phyloP scores from a whole-genome alignment of 2,113 vertebrate genomes.

The Megaceryle torquata region DNA sequence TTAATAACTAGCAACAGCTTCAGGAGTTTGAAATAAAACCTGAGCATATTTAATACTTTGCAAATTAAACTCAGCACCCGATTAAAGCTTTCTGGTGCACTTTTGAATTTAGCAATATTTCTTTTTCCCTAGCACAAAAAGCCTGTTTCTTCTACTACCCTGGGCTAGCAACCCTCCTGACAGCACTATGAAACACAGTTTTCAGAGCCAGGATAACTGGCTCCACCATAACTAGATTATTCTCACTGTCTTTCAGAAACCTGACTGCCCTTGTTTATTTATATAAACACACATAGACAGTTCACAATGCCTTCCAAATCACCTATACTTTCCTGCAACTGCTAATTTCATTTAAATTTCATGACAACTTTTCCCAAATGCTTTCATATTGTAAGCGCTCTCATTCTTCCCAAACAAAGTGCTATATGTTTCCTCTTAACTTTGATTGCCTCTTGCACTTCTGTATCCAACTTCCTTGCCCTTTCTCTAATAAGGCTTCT shows the following conservation, averaged over 20 bases:
- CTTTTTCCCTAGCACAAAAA: background rate
- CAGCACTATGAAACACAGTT: background rate
- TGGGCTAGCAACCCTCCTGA: background rate
- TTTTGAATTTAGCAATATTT: background rate
- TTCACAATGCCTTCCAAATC: background rate
- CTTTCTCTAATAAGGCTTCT: background rate
- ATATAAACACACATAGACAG: background rate
- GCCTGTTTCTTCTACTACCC: background rate
- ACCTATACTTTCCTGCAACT: background rate
- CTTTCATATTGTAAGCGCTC: background rate
- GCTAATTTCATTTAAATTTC: background rate
- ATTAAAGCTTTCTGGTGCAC: background rate
- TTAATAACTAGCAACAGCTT: background rate
- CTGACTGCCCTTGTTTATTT: background rate
- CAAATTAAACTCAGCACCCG: background rate
- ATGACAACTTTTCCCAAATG: background rate
- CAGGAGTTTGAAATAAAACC: background rate
- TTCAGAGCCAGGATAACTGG: background rate
- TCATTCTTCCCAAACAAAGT: background rate
- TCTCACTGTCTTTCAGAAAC: background rate
- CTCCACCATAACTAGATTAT: background rate
- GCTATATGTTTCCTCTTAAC: background rate
- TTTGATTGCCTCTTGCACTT: background rate
- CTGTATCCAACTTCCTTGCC: background rate
- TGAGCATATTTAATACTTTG: background rate